Percentiles rank a stretch among this genome's conserved stretches.
Conservation (phyloP, 2,113 vertebrate genomes). For the Callionymus lyra region DNA sequence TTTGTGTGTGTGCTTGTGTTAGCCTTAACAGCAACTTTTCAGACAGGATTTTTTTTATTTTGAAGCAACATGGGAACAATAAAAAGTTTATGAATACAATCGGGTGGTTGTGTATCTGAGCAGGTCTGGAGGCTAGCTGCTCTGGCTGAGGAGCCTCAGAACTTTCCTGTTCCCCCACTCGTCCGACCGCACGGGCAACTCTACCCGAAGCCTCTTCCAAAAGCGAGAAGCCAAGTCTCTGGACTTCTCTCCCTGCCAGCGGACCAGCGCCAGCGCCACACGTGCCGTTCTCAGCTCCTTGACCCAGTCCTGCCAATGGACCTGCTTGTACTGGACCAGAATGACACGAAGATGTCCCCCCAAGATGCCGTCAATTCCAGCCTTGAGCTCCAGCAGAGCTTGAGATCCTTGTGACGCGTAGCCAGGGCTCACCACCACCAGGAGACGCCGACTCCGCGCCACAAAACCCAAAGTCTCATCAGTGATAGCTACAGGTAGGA, state of each 20-base stretch:
- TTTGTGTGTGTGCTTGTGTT: too few species aligned
- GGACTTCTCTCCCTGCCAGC: conserved; percentile 91
- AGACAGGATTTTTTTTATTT: too few species aligned
- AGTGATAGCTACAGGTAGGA: conserved; percentile 85
- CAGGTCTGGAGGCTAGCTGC: too few species aligned
- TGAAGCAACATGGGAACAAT: too few species aligned
- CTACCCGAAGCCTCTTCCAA: conserved; percentile 88
- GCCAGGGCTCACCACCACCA: conserved; percentile 87
- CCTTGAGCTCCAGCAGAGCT: conserved; percentile 91
- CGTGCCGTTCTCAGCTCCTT: conserved; percentile 81
- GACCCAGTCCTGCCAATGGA: conserved; percentile 72
- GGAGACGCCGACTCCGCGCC: conserved; percentile 83
- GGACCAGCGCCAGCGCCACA: conserved; percentile 77
- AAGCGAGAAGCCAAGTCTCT: conserved; percentile 77
- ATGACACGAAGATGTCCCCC: conserved; percentile 82
- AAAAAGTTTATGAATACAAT: too few species aligned
- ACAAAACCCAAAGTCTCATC: conserved; percentile 94
- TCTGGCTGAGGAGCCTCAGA: conserved; percentile 30
- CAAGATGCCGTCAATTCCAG: conserved; percentile 84
- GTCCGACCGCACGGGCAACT: conserved; percentile 73
- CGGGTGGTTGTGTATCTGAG: too few species aligned
- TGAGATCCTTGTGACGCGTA: conserved; percentile 85
- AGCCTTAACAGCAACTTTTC: too few species aligned
- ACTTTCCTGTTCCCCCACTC: conserved; percentile 10
- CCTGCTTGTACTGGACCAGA: conserved; percentile 83